These are phyloP conservation scores for Perizoma flavofasciatum DNA, from an alignment of 2,888 invertebrate species.

Conservation along the genomic window DNA sequence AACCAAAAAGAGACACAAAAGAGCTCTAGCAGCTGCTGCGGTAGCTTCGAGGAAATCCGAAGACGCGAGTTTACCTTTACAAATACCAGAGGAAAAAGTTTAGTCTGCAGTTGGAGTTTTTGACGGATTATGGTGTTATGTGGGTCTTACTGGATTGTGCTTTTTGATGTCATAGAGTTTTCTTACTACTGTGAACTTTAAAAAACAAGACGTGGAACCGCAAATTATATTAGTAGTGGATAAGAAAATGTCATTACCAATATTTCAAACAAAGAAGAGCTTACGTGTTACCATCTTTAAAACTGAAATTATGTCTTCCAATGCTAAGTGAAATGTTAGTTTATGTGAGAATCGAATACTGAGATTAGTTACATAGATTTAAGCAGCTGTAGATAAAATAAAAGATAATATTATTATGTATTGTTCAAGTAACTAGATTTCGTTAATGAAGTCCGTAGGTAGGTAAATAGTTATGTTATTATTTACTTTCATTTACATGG, in stretches of 20 bases:
- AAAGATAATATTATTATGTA: constrained; percentile 1
- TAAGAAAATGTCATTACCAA: not conserved
- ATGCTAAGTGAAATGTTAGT: constrained; percentile 4
- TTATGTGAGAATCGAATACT: constrained; percentile 1
- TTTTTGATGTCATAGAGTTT: not conserved
- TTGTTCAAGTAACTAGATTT: no score
- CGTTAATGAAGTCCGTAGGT: no score
- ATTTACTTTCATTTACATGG: not conserved
- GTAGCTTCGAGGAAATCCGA: constrained; percentile 61
- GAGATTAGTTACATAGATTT: not conserved
- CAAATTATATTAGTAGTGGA: not conserved
- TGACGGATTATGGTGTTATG: constrained; percentile 5
- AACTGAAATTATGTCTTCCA: constrained; percentile 31
- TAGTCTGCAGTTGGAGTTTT: constrained; percentile 42
- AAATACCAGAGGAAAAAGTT: constrained; percentile 72
- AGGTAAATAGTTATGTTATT: not conserved
- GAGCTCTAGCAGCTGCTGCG: constrained; percentile 62
- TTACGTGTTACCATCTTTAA: constrained; percentile 32
- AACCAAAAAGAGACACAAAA: constrained; percentile 82
- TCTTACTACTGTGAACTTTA: not conserved
- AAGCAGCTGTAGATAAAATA: constrained; percentile 8
- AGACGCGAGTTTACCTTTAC: constrained; percentile 68
- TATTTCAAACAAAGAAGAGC: not conserved
- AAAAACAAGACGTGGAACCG: not conserved
- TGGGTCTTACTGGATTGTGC: constrained; percentile 12